Percentiles rank a stretch among this genome's conserved stretches.
These are phyloP conservation scores for Halichoerus grypus DNA, from an alignment of 2,113 vertebrate genomes.

Conservation along the genomic window DNA sequence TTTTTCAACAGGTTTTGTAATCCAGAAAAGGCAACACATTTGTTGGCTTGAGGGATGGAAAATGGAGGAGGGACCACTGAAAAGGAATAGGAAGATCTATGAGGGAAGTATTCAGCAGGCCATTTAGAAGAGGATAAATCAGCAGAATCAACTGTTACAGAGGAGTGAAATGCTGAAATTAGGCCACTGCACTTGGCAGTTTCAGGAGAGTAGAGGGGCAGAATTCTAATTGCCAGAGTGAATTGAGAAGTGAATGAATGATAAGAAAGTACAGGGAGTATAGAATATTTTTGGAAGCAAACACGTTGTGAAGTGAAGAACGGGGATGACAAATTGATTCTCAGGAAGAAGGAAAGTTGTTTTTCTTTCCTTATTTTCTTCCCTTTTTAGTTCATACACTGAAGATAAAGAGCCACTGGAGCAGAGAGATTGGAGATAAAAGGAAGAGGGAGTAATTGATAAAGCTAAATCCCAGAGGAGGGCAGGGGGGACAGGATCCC, in stretches of 20 bases:
- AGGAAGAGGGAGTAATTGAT: not conserved
- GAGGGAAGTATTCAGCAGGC: not conserved
- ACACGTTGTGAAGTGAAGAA: not conserved
- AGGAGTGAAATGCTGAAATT: not conserved
- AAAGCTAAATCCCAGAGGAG: not conserved
- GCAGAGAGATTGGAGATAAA: not conserved
- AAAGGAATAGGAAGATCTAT: not conserved
- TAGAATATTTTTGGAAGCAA: not conserved
- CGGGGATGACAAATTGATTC: not conserved
- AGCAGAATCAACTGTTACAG: not conserved
- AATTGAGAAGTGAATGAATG: not conserved
- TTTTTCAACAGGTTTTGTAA: constrained; percentile 40
- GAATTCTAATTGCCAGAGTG: constrained; percentile 27
- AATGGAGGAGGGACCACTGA: not conserved
- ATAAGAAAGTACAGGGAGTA: not conserved
- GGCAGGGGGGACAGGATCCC: not conserved
- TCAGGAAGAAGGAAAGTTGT: not conserved
- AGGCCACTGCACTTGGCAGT: constrained; percentile 68
- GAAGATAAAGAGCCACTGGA: not conserved
- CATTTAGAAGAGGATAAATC: constrained; percentile 9
- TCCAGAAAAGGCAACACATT: not conserved
- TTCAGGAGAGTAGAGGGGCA: not conserved
- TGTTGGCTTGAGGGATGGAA: not conserved
- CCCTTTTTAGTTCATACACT: not conserved
- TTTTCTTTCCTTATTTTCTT: not conserved